Evolutionary conservation across 2,888 invertebrate genomes (phyloP).

Genomic region (Harmothoe impar): DNA sequence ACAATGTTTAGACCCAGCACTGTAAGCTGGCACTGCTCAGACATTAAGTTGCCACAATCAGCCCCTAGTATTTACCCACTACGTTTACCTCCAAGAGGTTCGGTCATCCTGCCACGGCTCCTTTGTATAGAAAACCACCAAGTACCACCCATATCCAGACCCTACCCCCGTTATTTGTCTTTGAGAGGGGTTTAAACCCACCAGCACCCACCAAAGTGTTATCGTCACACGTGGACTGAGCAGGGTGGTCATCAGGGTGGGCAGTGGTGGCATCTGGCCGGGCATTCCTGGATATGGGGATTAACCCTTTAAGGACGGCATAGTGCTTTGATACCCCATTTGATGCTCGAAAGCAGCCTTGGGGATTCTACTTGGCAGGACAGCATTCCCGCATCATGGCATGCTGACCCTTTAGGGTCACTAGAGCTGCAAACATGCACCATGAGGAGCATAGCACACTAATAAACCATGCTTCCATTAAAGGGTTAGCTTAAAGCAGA

Average conservation of each 20-base stretch:
- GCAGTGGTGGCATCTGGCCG: background rate
- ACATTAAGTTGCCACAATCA: no score
- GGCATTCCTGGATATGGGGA: background rate
- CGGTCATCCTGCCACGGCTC: background rate
- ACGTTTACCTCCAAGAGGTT: background rate
- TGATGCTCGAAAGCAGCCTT: no score
- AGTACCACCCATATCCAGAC: background rate
- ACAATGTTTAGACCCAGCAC: no score
- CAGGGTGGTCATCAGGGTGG: background rate
- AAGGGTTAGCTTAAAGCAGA: background rate
- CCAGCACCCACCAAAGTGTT: background rate
- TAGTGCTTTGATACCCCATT: no score
- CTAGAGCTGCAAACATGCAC: no score
- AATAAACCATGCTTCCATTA: background rate
- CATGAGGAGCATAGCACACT: no score
- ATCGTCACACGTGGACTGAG: conserved; percentile 13
- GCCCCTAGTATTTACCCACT: no score
- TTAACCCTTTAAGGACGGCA: no score
- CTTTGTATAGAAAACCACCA: conserved; percentile 5
- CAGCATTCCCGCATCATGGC: no score
- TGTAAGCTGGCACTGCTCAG: no score
- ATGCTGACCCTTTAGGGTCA: no score
- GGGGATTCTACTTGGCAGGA: no score
- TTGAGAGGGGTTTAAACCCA: background rate
- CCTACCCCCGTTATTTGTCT: conserved; percentile 3